Base-by-base conservation (phyloP, 2,888 invertebrate species). In the Agonopterix alstromeriana region DNA sequence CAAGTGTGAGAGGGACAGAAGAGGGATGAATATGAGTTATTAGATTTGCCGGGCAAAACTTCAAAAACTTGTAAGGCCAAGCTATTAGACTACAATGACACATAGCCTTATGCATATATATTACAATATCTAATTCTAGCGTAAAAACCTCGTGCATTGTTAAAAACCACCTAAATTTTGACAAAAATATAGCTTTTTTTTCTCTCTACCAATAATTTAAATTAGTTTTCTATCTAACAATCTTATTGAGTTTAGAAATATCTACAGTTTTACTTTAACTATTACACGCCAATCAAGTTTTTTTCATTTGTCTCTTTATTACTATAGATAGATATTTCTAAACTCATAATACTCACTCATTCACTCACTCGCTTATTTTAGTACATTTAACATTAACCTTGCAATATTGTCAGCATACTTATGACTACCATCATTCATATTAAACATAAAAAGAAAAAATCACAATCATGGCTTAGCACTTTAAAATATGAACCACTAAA, bases 401-500 rank as follows among this genome's bases (percentile, higher is more conserved):
- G 77, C 77, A 67, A 83, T 86, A 87, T 87, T 87, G 86, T 87
- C 87, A 68, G 77, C 73, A 67, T 77, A 69, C 64, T 70, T 77
- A 80, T 57, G 14, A 60, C 72, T 79, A 77, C 62, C 59, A 40
- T 49, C 36, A 40, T 49, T 45, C 14, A 41, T 46, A 14, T 46
- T 10, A 27, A 27, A 27, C 5, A 27, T 27, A 27, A 27, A 1
- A 27, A 0, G 27, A 27, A 27, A 27, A 5, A 27, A 27, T 27
- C 27, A 27, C 27, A 27, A 27, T 5, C 27, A 27, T 27, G 27
- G 7, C 27, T 27, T 27, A 7, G 27, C 27, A 27, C 27, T 5
- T 27, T 27, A 5, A 27, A 27, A 27, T 27, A 5, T 27, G 7
- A 27, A 27, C 7, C 5, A 27, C 2, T 3, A 17, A 27, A 5